Evolutionary conservation across 2,797 vertebrate species (phyloP), one percentile per base, ranked within the genome.

Genomic region (Champsocephalus gunnari): DNA sequence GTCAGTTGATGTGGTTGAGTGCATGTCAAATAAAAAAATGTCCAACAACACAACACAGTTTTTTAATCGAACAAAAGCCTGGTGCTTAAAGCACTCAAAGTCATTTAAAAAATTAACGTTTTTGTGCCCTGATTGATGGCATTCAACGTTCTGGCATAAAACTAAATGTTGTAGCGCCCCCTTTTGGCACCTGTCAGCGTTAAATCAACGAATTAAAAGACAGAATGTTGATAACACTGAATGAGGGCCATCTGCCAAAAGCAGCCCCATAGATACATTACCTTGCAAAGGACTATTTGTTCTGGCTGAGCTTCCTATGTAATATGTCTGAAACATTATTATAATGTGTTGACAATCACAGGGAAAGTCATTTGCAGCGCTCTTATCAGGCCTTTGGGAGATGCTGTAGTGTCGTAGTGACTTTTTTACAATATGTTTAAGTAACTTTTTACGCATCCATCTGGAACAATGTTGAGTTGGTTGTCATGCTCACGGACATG

Each of bases 21-120:
- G 43, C 41, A 49, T 63, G 38, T 58, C 21, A 54, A 66, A 70
- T 58, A 6, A 41, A 19, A 19, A 19, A 19, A 19, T 19, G 19
- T 38, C 34, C 17, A 48, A 38, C 32, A 51, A 63, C 28, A 68
- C 61, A 28, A 71, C 75, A 56, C 59, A 58, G 14, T 70, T 67
- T 3, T 87, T 47, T 82, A 41, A 82, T 83, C 48, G 48, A 62
- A 61, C 65, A 71, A 85, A 82, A 71, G 58, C 43, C 63, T 14
- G 17, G 48, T n/a, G 45, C 61, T 78, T 55, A 44, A 12, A 78
- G 60, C 51, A 53, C 58, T 58, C 48, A 19, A 16, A 73, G 13
- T 65, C 45, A 67, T 62, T 47, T 24, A 62, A n/a, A 67, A 38
- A 77, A 82, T 66, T 5, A 77, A 72, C 19, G 60, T 45, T 65